Evolutionary conservation across 1,140 invertebrate species (phyloP).

Genomic region (Ceratosolen solmsi): DNA sequence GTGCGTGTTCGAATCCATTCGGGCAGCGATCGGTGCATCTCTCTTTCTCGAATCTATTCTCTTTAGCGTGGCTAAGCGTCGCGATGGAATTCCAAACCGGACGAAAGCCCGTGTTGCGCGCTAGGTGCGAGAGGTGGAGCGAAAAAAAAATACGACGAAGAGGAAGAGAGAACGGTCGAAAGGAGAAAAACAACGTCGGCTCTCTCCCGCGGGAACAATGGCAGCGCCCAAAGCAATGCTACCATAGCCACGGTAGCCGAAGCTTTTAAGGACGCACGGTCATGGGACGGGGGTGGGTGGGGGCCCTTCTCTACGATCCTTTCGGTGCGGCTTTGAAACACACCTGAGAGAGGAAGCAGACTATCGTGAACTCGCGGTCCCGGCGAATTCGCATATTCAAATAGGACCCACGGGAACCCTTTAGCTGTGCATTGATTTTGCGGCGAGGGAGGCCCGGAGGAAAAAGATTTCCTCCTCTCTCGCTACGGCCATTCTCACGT

Average conservation of each 20-base stretch:
- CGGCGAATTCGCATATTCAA: conserved; percentile 37
- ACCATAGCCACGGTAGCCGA: conserved; percentile 48
- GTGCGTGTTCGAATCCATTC: background rate
- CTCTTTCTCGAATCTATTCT: conserved; percentile 23
- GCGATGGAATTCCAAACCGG: conserved; percentile 15
- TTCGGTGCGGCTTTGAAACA: conserved; percentile 17
- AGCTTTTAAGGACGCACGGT: conserved; percentile 27
- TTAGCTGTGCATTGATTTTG: conserved; percentile 26
- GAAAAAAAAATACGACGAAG: background rate
- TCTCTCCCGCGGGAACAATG: conserved; percentile 48
- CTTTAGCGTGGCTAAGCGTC: background rate
- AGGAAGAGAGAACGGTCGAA: background rate
- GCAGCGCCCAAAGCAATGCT: background rate
- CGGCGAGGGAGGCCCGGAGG: background rate
- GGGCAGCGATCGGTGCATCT: background rate
- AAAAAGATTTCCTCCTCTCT: conserved; percentile 17
- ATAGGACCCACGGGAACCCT: conserved; percentile 34
- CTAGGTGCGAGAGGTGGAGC: conserved; percentile 4
- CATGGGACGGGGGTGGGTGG: too few relatives aligned
- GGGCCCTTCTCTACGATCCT: conserved; percentile 10
- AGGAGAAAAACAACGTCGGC: conserved; percentile 44
- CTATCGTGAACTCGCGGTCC: background rate
- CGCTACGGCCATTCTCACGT: background rate
- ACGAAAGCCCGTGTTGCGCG: conserved; percentile 5
- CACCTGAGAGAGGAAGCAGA: conserved; percentile 14